These are phyloP conservation scores for Pseudoips prasinana DNA, from an alignment of 2,888 invertebrate genomes.

Conservation along the genomic window DNA sequence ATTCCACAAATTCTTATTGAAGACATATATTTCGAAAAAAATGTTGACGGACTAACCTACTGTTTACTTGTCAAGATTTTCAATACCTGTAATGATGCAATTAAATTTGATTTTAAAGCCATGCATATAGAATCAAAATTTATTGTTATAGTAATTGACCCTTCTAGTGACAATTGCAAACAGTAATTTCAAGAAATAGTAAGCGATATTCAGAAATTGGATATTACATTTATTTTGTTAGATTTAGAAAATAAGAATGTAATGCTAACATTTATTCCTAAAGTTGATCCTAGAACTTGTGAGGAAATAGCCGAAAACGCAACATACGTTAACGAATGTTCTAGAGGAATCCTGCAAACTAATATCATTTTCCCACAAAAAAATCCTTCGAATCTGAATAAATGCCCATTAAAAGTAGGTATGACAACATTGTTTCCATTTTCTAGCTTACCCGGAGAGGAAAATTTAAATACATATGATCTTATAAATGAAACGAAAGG, in stretches of 20 bases:
- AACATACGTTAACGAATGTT: constrained; percentile 40
- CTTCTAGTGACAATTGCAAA: constrained; percentile 14
- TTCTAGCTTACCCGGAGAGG: constrained; percentile 37
- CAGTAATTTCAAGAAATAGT: constrained; percentile 28
- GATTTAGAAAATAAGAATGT: constrained; percentile 19
- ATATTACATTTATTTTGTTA: constrained; percentile 43
- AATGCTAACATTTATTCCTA: constrained; percentile 42
- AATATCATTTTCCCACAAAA: constrained; percentile 42
- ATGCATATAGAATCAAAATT: constrained; percentile 37
- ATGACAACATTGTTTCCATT: constrained; percentile 53
- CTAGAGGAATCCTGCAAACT: constrained; percentile 31
- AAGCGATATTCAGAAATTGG: constrained; percentile 28
- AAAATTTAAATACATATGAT: constrained; percentile 41
- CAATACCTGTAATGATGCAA: constrained; percentile 26
- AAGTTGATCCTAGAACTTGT: constrained; percentile 44
- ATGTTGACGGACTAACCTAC: constrained; percentile 9
- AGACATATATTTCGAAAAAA: constrained; percentile 11
- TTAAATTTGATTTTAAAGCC: constrained; percentile 19
- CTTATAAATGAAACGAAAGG: constrained; percentile 41
- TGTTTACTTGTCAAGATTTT: constrained; percentile 27
- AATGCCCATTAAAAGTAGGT: constrained; percentile 54
- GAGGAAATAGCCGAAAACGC: constrained; percentile 22
- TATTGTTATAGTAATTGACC: constrained; percentile 36
- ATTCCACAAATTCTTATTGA: constrained; percentile 22
- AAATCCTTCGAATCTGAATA: constrained; percentile 43